Base-by-base conservation (phyloP, 2,113 vertebrate species). In the Podocnemis expansa region DNA sequence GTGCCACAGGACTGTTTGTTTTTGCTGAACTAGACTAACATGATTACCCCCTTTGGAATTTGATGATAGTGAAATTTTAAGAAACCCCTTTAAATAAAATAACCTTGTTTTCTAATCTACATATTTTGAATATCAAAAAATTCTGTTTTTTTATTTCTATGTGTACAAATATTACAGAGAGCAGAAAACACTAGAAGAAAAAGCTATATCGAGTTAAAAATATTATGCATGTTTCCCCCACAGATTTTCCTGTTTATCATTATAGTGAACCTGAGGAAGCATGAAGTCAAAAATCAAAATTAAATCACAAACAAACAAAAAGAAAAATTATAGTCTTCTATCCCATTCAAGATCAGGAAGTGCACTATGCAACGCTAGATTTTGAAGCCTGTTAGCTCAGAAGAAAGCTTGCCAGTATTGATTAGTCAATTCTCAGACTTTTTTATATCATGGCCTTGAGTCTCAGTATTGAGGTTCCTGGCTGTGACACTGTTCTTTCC, bases 291-390 rank as follows among this genome's bases (percentile, higher is more conserved):
- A 34, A 91, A 22, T 80, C 47, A 54, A 2, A 56, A 38, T 87
- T 55, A 75, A 13, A 89, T 10, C 34, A 76, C 60, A 51, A 83
- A 82, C 60, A 51, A 83, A 82, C 67, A 76, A 79, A 49, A 95
- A 89, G 88, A 9, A 93, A 93, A 93, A 67, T 6, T 34, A 70
- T 19, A 82, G 17, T 83, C 52, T 3, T 80, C 3, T 0, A 27
- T 89, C 45, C 41, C 63, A 51, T 54, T 93, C 63, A 87, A 89
- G 63, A n/a, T 84, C 86, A 90, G 82, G 90, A 94, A 96, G 89
- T 11, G 63, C 91, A 90, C 92, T 92, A 95, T 93, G 91, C 93
- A 93, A 63, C 73, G 43, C 45, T 41, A 93, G 80, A 94, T 34
- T 90, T 95, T 55, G 73, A 96, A 56, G 94, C 31, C 49, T 84